Conservation (phyloP, 2,113 vertebrate genomes). For the Lepisosteus osseus region DNA sequence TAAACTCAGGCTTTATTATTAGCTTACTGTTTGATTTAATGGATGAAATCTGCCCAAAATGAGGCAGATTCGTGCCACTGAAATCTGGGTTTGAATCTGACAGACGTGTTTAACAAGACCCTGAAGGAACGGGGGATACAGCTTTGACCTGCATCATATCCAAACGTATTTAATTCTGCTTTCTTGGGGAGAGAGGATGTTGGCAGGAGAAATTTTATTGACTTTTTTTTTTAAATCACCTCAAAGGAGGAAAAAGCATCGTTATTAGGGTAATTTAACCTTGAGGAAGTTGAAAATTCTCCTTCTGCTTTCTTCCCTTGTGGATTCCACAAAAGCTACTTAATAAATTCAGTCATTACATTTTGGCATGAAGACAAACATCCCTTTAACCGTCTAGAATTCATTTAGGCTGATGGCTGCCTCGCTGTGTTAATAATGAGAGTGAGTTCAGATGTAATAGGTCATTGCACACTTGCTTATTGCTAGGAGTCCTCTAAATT, state of each 20-base stretch:
- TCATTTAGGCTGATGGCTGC: background rate
- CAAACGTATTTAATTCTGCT: no score
- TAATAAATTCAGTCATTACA: conserved; percentile 2
- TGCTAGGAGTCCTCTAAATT: background rate
- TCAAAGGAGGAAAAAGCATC: background rate
- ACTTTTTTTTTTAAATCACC: conserved; percentile 2
- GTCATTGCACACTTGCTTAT: background rate
- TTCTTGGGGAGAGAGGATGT: background rate
- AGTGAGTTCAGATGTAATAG: background rate
- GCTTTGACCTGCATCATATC: no score
- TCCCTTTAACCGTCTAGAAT: background rate
- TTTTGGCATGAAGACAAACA: conserved; percentile 5
- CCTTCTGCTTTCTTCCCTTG: background rate
- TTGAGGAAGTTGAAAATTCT: conserved; percentile 4
- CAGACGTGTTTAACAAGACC: no score
- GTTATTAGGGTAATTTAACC: background rate
- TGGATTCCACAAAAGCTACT: background rate
- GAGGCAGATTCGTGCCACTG: no score
- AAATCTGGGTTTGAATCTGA: no score
- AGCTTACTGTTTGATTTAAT: no score
- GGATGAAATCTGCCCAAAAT: no score
- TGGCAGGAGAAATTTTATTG: background rate
- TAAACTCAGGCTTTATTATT: no score
- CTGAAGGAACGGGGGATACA: no score
- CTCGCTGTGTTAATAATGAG: conserved; percentile 2